These are phyloP conservation scores for Remorina albescens DNA, from an alignment of 2,797 vertebrate species.

Conservation along the genomic window DNA sequence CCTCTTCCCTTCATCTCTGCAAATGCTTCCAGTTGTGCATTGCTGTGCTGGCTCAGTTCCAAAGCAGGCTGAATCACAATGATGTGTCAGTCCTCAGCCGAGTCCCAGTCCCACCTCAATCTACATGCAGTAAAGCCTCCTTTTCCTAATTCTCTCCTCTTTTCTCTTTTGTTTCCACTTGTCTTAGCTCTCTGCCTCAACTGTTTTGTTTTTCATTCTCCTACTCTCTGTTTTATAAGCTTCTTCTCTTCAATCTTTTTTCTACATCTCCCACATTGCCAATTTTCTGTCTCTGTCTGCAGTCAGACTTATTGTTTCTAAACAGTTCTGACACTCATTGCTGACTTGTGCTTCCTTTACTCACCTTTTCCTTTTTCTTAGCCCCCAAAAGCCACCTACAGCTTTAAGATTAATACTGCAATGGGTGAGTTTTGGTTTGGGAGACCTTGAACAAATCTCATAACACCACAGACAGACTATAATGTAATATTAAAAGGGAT, in stretches of 20 bases:
- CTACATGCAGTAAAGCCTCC: constrained; percentile 40
- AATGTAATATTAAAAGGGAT: constrained; percentile 55
- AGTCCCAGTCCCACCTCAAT: constrained; percentile 71
- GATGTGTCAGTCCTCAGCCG: constrained; percentile 55
- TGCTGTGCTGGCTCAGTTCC: constrained; percentile 57
- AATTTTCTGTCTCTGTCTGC: constrained; percentile 44
- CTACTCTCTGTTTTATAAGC: constrained; percentile 33
- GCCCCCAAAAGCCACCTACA: constrained; percentile 42
- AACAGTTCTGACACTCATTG: constrained; percentile 41
- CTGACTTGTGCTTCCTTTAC: constrained; percentile 42
- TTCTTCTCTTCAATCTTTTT: constrained; percentile 18
- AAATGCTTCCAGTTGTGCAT: constrained; percentile 70
- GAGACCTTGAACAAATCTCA: constrained; percentile 32
- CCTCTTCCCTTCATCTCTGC: constrained; percentile 63
- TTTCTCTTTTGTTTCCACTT: constrained; percentile 54
- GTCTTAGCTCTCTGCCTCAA: constrained; percentile 46
- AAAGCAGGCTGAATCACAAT: constrained; percentile 66
- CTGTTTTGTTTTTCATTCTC: constrained; percentile 23
- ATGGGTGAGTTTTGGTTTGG: constrained; percentile 33
- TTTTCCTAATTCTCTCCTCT: constrained; percentile 18
- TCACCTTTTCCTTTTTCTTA: constrained; percentile 42
- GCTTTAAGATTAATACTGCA: constrained; percentile 33
- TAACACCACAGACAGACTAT: constrained; percentile 10
- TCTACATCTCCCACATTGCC: constrained; percentile 19
- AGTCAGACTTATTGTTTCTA: constrained; percentile 39